Evolutionary conservation across 2,888 invertebrate species (phyloP), one percentile per base, ranked within the genome.

Genomic region (Tyria jacobaeae): DNA sequence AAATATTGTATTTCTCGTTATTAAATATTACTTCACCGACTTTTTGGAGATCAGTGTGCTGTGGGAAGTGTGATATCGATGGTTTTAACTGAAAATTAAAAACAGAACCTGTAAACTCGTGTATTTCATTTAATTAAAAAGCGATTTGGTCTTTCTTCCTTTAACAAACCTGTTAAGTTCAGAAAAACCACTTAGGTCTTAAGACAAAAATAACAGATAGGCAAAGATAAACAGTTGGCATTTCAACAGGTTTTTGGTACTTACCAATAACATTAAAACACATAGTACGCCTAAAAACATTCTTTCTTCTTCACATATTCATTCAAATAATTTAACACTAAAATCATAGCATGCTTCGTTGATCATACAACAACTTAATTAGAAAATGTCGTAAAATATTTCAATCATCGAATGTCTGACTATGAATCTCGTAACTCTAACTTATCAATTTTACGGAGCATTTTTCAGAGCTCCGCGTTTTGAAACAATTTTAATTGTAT

Each of bases 31-130:
- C 50, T 73, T 87, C 86, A 1, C 83, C 82, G 0, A 90, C 61
- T 84, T 89, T 87, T 64, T 88, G 85, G 0, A 90, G 68, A 62
- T 92, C 92, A 10, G 84, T 55, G 55, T 92, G 92, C 7, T 70
- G 59, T 25, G 77, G 83, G 47, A 85, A 82, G 25, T 78, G 79
- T 3, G 73, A 47, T 34, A 59, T 34, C 15, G 74, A 55, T 60
- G 51, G 31, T 27, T 66, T 62, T 24, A 73, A 31, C 78, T 76
- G 71, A 44, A 76, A 77, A 39, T 47, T 27, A 44, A 31, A 17
- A 41, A 21, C 14, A 39, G 14, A 52, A 35, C 15, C 9, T 25
- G n/a, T 53, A 24, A 7, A 1, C 24, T n/a, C 0, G 9, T 50
- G 5, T 1, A 14, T 48, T 48, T 17, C 41, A 10, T 41, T 41